These are phyloP conservation scores for Cliona cf. orientalis DNA, from an alignment of 37 sponge, comb jelly and placozoan species.

Conservation along the genomic window DNA sequence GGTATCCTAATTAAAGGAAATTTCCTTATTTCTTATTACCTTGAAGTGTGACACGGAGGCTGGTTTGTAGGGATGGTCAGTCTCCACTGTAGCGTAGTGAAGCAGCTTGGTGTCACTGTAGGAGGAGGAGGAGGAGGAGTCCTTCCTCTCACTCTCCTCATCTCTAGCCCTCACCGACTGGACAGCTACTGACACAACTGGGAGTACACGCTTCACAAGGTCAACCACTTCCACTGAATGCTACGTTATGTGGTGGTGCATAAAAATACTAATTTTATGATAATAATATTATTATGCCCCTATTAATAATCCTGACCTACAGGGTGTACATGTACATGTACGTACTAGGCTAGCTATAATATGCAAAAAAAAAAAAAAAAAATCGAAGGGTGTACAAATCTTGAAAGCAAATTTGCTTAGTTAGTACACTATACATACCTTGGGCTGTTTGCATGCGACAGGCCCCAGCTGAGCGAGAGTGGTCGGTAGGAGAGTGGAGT, in stretches of 20 bases:
- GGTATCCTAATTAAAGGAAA: too few relatives aligned
- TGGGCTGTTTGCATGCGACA: slow-evolving; percentile 68
- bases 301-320: too few relatives aligned
- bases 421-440: too few relatives aligned
- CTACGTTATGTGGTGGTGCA: slow-evolving; percentile 26
- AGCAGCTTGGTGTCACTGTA: slow-evolving; percentile 53
- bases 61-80: slow-evolving; percentile 92
- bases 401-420: too few relatives aligned
- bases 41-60: slow-evolving; percentile 77
- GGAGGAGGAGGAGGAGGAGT: background rate
- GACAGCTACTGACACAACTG: slow-evolving; percentile 59
- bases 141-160: background rate
- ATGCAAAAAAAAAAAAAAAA: too few relatives aligned
- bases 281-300: too few relatives aligned
- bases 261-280: background rate
- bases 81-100: slow-evolving; percentile 87
- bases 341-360: too few relatives aligned
- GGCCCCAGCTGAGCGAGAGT: slow-evolving; percentile 86
- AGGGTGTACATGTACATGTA: too few relatives aligned
- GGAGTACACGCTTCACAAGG: slow-evolving; percentile 64
- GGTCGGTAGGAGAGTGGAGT: slow-evolving; percentile 80
- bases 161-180: background rate
- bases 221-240: slow-evolving; percentile 76
- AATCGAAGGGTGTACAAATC: too few relatives aligned
- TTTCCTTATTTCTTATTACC: too few relatives aligned